Evolutionary conservation across 1,140 invertebrate species (phyloP), one percentile per base, ranked within the genome.

Genomic region (Diachasma alloeum): DNA sequence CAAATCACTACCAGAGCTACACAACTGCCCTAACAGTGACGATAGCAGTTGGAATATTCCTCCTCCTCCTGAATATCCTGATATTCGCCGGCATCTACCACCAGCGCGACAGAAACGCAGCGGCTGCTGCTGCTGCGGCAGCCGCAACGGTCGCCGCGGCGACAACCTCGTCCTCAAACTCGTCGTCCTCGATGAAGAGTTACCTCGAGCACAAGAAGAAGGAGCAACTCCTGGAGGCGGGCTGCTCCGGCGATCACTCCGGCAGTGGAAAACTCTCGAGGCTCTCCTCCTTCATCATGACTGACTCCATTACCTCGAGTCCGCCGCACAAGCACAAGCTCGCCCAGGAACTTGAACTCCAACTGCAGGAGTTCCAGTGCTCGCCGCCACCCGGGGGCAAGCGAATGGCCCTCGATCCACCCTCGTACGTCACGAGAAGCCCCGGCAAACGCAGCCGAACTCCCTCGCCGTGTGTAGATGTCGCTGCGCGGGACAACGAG

Each of bases 31-130:
- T 98, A 0, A 96, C 95, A n/a, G 94, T 98, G 3, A 98, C 97
- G 0, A 96, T 98, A 72, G 96, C 96, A 0, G 95, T 98, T 1
- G 97, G 97, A 0, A 97, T 95, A 77, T 95, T 96, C 75, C 90
- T 96, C 8, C 91, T 99, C 4, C 91, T 98, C 9, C 91, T 99
- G 1, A 99, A 99, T 86, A 93, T 98, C 8, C 91, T 98, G 0
- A 97, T 99, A 69, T 98, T 98, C 83, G 96, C 96, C 42, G 97
- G 96, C 37, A 97, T 98, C 48, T 98, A 97, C 84, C 96, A 97
- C 83, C 96, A 98, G 85, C 92, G 96, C 9, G 95, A 96, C 81
- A 92, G 94, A 37, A 85, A 85, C 67, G 81, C 73, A 81, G 89
- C 39, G 5, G 79, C 78, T 10, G 81, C 81, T 8, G 53, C 31